Percentiles rank a stretch among this genome's conserved stretches.
Conservation (phyloP, 1,140 invertebrate genomes). For the Cryptotermes secundus region DNA sequence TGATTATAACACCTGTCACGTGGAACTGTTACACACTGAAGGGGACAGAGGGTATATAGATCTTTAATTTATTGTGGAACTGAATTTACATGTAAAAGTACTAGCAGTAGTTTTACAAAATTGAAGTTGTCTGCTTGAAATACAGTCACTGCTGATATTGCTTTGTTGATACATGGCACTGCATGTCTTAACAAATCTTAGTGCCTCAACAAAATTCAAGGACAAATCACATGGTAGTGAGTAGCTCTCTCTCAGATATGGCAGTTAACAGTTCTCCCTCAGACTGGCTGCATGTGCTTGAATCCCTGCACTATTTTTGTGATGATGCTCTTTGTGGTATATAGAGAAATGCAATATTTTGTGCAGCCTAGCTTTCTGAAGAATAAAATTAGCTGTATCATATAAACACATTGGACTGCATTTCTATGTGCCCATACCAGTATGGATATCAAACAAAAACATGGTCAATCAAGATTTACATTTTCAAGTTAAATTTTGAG, state of each 20-base stretch:
- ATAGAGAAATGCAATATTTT: slow-evolving; percentile 1
- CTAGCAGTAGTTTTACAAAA: background rate
- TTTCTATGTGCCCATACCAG: background rate
- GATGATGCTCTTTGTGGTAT: background rate
- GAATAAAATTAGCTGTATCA: background rate
- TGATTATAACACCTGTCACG: background rate
- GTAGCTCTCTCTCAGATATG: no score
- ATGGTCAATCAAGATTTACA: background rate
- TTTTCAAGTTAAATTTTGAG: background rate
- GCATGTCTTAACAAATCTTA: background rate
- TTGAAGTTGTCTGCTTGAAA: background rate
- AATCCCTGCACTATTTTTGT: background rate
- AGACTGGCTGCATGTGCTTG: background rate
- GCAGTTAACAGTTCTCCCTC: no score
- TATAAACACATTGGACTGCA: background rate
- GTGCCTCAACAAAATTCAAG: background rate
- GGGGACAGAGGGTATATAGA: background rate
- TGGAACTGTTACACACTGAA: background rate
- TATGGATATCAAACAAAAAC: background rate
- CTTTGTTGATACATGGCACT: background rate
- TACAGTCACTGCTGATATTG: background rate
- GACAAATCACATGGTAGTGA: background rate
- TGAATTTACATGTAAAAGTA: background rate
- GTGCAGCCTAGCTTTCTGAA: background rate
- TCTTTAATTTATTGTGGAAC: slow-evolving; percentile 14